Conservation (phyloP, 92 coral and sea anemone species). For the Actinostola sp. region DNA sequence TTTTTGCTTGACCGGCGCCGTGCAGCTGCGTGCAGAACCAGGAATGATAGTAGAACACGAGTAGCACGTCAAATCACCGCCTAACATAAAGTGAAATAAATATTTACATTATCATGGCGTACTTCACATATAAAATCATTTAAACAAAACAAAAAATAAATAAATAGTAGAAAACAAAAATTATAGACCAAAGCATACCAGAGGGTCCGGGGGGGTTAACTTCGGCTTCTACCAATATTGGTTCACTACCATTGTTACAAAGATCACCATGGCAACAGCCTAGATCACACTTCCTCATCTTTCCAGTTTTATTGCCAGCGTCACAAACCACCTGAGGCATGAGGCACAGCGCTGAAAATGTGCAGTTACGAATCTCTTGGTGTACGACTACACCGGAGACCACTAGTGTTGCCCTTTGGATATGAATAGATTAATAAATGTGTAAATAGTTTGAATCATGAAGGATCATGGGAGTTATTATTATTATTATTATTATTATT, state of each 20-base stretch:
- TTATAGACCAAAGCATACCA: no score
- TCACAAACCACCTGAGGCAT: not conserved
- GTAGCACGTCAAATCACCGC: slow-evolving; percentile 1
- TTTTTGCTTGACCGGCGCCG: not conserved
- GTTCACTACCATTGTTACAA: not conserved
- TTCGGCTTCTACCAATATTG: not conserved
- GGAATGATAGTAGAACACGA: not conserved
- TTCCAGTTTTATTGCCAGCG: slow-evolving; percentile 6
- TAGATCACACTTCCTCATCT: not conserved
- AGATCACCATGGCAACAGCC: slow-evolving; percentile 14
- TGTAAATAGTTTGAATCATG: no score
- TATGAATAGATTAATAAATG: not conserved
- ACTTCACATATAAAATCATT: not conserved
- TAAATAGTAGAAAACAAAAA: no score
- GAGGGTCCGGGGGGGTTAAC: not conserved
- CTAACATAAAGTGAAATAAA: not conserved
- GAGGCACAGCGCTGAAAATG: not conserved
- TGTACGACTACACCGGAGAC: not conserved
- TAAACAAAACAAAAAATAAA: not conserved
- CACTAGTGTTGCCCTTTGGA: not conserved
- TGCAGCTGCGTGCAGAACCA: not conserved
- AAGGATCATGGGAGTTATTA: no score
- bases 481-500: no score
- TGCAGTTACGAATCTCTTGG: slow-evolving; percentile 9
- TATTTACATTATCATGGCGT: no score